These are phyloP conservation scores for Mesocentrotus franciscanus DNA, from an alignment of 53 echinoderm and acorn worm species.

Conservation along the genomic window DNA sequence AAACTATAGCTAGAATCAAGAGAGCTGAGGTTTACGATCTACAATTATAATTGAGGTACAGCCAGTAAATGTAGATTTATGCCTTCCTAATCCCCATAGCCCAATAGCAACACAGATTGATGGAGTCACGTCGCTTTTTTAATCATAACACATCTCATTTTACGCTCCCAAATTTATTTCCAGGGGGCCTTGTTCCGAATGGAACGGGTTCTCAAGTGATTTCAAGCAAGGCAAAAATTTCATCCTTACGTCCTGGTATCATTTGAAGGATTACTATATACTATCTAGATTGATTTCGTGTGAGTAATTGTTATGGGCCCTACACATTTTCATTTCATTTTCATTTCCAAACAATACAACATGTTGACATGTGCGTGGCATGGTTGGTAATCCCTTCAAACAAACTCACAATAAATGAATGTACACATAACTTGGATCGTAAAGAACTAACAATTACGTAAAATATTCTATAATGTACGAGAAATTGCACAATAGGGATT, in stretches of 20 bases:
- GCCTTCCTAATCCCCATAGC: slow-evolving; percentile 21
- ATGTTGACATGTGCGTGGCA: no score
- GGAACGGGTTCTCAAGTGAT: neutral
- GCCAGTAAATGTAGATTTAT: slow-evolving; percentile 45
- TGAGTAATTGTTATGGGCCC: neutral
- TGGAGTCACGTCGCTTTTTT: slow-evolving; percentile 37
- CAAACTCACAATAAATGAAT: no score
- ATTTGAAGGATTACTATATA: neutral
- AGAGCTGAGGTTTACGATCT: neutral
- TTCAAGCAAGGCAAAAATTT: neutral
- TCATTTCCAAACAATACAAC: neutral
- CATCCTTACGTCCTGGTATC: neutral
- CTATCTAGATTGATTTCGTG: no score
- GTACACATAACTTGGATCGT: no score
- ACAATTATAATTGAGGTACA: slow-evolving; percentile 9
- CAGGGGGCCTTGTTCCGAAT: neutral
- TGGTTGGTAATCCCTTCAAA: no score
- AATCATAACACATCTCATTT: slow-evolving; percentile 54
- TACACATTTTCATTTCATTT: neutral
- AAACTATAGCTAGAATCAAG: neutral
- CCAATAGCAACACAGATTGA: slow-evolving; percentile 28
- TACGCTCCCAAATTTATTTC: slow-evolving; percentile 44
- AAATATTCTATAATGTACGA: no score
- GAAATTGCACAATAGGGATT: no score
- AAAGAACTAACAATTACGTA: no score